phyloP scores from a whole-genome alignment of 2,888 invertebrate genomes.

The Nasonia oneida region DNA sequence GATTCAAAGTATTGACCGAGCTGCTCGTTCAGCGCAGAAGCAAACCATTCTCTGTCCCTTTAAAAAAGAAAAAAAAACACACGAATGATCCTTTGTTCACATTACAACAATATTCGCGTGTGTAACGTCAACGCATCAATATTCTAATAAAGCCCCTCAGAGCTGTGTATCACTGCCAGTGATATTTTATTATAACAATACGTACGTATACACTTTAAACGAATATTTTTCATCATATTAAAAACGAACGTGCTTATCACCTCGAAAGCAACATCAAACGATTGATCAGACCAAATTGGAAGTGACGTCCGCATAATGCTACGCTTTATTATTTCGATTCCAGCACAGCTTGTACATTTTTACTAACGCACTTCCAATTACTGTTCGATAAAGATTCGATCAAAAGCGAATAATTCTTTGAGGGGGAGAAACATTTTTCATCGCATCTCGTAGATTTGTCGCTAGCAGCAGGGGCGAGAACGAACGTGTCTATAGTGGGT shows the following conservation, averaged over 20 bases:
- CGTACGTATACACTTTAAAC: no score
- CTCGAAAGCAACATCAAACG: constrained; percentile 70
- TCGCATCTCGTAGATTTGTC: not conserved
- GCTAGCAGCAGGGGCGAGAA: not conserved
- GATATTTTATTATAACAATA: no score
- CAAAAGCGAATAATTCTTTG: not conserved
- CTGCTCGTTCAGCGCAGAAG: constrained; percentile 85
- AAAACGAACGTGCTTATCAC: constrained; percentile 83
- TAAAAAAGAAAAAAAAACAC: constrained; percentile 47
- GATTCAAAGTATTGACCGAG: constrained; percentile 90
- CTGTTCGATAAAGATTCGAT: constrained; percentile 19
- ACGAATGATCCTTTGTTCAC: constrained; percentile 7
- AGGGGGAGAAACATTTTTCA: constrained; percentile 8
- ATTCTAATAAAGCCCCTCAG: not conserved
- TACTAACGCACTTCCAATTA: not conserved
- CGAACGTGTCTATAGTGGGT: not conserved
- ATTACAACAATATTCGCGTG: not conserved
- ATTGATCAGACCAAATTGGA: not conserved
- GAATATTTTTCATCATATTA: no score
- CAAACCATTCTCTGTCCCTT: constrained; percentile 90
- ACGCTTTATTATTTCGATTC: not conserved
- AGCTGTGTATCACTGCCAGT: no score
- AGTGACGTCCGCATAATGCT: not conserved
- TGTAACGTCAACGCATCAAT: not conserved
- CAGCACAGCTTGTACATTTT: not conserved